Percentiles rank a stretch among this genome's conserved stretches.
Conservation (phyloP, 2,888 invertebrate species). For the Cephus runcator region DNA sequence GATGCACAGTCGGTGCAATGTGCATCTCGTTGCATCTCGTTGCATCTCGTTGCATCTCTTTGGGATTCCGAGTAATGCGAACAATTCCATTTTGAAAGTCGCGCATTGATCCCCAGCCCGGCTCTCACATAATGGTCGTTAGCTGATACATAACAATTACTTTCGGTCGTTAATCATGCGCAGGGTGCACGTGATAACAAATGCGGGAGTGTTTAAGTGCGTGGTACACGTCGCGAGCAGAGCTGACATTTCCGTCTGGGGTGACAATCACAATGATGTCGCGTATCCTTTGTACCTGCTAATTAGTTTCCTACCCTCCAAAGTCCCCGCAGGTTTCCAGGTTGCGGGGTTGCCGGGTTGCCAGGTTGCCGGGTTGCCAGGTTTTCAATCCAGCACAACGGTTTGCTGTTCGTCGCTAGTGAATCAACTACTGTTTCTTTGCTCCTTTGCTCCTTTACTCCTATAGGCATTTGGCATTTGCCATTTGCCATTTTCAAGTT, state of each 20-base stretch:
- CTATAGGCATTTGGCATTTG: too few species aligned
- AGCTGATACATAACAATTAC: neutral
- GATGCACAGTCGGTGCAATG: too few species aligned
- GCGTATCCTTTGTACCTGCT: slow-evolving; percentile 44
- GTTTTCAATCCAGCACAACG: neutral
- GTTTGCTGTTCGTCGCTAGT: neutral
- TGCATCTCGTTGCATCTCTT: too few species aligned
- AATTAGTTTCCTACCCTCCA: slow-evolving; percentile 42
- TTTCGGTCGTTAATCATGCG: slow-evolving; percentile 39
- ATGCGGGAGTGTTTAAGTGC: slow-evolving; percentile 25
- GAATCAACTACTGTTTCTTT: neutral
- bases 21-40: too few species aligned
- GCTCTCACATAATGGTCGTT: neutral
- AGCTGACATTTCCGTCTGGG: slow-evolving; percentile 37
- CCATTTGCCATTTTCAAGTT: too few species aligned
- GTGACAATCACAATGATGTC: slow-evolving; percentile 46
- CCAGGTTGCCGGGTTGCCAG: too few species aligned
- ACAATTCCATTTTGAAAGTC: too few species aligned
- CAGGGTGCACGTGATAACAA: slow-evolving; percentile 31
- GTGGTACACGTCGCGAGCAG: slow-evolving; percentile 12
- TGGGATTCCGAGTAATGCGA: too few species aligned
- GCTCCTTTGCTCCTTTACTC: neutral
- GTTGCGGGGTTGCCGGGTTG: too few species aligned
- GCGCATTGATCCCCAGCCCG: neutral
- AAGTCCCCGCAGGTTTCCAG: neutral